Evolutionary conservation across 2,113 vertebrate genomes (phyloP).

Genomic region (Ceuthmochares aereus): DNA sequence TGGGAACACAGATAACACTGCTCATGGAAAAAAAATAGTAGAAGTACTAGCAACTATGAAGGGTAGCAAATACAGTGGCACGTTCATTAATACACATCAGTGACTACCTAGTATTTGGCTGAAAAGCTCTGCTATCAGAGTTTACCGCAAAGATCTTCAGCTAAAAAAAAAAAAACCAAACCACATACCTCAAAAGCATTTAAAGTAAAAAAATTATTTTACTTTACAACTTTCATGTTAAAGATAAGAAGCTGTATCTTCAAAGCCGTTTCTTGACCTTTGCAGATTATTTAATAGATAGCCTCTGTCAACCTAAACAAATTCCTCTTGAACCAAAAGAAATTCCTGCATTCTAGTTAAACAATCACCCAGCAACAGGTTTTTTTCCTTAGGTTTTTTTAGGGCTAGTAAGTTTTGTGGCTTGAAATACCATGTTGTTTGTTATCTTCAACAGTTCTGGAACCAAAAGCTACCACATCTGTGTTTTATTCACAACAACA

Average conservation of each 20-base stretch:
- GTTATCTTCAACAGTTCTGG: neutral
- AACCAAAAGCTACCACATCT: neutral
- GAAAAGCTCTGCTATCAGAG: neutral
- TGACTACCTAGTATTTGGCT: neutral
- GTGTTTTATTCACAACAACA: neutral
- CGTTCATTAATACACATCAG: neutral
- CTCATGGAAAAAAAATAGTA: neutral
- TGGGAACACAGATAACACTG: neutral
- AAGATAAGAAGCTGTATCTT: neutral
- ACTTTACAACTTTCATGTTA: neutral
- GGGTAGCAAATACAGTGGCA: neutral
- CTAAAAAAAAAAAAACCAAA: neutral
- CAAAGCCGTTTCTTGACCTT: neutral
- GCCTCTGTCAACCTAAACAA: neutral
- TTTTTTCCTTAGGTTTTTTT: neutral
- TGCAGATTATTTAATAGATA: neutral
- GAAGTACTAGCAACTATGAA: neutral
- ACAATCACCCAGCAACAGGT: neutral
- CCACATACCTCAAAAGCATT: neutral
- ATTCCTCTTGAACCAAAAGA: neutral
- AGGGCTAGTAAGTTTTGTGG: neutral
- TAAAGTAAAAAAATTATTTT: neutral
- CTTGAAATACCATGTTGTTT: neutral
- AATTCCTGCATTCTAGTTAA: neutral
- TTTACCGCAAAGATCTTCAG: neutral